A percentile compares a stretch with the other conserved stretches of the same genome.
These are phyloP conservation scores for Sphenopsis melanotis DNA, from an alignment of 2,797 vertebrate genomes.

Conservation along the genomic window DNA sequence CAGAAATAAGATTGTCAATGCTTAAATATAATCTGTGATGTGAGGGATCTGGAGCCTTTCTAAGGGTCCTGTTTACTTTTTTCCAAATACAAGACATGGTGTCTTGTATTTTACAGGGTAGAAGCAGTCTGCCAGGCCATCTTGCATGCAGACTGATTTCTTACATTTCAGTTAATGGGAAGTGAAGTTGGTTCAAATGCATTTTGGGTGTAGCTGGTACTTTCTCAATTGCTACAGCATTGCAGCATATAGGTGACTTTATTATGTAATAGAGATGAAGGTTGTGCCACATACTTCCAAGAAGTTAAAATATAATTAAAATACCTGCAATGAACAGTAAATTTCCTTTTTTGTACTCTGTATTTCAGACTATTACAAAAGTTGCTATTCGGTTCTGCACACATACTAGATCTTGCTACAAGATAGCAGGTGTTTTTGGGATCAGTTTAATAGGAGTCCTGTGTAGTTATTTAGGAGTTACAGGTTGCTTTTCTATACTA, in stretches of 20 bases:
- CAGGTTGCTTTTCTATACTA: neutral
- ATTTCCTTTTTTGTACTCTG: neutral
- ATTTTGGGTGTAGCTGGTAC: neutral
- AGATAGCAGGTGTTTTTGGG: neutral
- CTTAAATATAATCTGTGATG: neutral
- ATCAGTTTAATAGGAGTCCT: neutral
- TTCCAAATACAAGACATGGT: neutral
- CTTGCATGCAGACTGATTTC: neutral
- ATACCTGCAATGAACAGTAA: neutral
- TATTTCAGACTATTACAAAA: neutral
- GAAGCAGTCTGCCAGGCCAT: neutral
- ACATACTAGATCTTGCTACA: neutral
- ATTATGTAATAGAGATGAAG: neutral
- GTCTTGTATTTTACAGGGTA: neutral
- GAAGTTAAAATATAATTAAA: neutral
- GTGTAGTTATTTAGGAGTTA: neutral
- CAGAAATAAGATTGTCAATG: neutral
- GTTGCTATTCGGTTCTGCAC: neutral
- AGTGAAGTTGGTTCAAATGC: neutral
- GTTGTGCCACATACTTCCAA: neutral
- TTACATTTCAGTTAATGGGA: neutral
- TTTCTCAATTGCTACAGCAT: neutral
- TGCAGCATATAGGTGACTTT: neutral
- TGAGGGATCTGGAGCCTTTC: neutral
- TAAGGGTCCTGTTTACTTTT: neutral